These are phyloP conservation scores for Pristionchus fissidentatus DNA, from an alignment of 2,888 invertebrate species.

Conservation along the genomic window DNA sequence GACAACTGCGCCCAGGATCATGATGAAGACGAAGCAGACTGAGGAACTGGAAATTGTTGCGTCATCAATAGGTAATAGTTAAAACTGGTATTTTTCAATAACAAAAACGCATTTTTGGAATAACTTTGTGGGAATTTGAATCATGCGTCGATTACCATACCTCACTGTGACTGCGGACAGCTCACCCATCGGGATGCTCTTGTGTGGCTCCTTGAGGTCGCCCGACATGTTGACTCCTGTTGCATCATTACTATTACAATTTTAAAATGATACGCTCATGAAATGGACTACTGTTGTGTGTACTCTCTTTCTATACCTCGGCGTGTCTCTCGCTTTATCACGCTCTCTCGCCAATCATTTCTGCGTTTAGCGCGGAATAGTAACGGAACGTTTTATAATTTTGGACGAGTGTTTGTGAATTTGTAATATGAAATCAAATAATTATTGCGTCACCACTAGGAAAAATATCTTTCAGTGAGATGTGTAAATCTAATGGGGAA, in stretches of 20 bases:
- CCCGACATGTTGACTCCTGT: slow-evolving; percentile 95
- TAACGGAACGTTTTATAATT: too few species aligned
- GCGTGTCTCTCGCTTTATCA: too few species aligned
- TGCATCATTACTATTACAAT: background rate
- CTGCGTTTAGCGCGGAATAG: too few species aligned
- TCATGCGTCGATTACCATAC: slow-evolving; percentile 77
- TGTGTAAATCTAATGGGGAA: background rate
- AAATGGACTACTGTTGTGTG: background rate
- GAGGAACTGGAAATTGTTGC: slow-evolving; percentile 82
- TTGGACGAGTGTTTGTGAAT: too few species aligned
- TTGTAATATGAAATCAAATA: too few species aligned
- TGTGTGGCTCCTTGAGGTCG: slow-evolving; percentile 90
- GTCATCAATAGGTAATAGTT: background rate
- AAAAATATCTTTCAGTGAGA: background rate
- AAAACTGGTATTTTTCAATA: background rate
- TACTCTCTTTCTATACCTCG: too few species aligned
- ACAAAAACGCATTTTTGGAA: background rate
- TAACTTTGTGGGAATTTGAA: background rate
- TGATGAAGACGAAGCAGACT: slow-evolving; percentile 89
- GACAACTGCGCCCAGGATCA: slow-evolving; percentile 90
- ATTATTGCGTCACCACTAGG: background rate
- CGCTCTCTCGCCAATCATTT: too few species aligned
- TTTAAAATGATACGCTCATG: too few species aligned
- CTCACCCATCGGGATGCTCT: slow-evolving; percentile 94
- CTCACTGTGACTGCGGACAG: slow-evolving; percentile 91